Base-by-base conservation (phyloP, 2,888 invertebrate species). In the Belgica antarctica region DNA sequence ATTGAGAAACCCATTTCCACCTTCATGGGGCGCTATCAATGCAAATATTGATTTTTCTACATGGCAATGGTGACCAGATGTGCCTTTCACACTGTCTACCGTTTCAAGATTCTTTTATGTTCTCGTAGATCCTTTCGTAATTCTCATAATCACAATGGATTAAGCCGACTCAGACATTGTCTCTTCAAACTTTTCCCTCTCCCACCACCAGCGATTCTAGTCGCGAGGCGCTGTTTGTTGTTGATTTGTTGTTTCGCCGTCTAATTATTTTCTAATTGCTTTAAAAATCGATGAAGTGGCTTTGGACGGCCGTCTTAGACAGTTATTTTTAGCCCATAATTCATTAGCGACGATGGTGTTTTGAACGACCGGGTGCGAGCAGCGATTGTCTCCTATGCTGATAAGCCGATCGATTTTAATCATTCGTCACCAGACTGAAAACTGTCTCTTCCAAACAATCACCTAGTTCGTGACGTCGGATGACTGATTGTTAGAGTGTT, bases 111-210 rank as follows among this genome's bases (percentile, higher is more conserved):
- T 46, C 15, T n/a, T 24, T 24, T 22, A n/a, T 59, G 59, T 25
- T 59, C 22, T 27, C 15, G 2, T n/a, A 59, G 27, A 52, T 52
- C 52, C 52, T 52, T 22, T 15, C 19, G 34, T 68, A 68, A 68
- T 68, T 46, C 68, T 68, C 25, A 68, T 68, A 68, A 68, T 68
- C 68, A 68, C 68, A 57, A 52, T 57, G 68, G 68, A 68, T 68
- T 68, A 68, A 47, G 19, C 19, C 57, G 68, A 31, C 68, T 68
- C 68, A 68, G 68, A 68, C 68, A 25, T 4, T 57, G 68, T 68
- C 68, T 68, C 68, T 47, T 47, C 19, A 68, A 68, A 68, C 52
- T 68, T 68, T 68, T 65, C 47, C 47, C 24, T 34, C 25, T 17
- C 52, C 31, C 34, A 57, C 28, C 31, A 12, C 19, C 28, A 8